These are phyloP conservation scores for Bactericera cockerelli DNA, from an alignment of 1,140 invertebrate genomes.

Conservation along the genomic window DNA sequence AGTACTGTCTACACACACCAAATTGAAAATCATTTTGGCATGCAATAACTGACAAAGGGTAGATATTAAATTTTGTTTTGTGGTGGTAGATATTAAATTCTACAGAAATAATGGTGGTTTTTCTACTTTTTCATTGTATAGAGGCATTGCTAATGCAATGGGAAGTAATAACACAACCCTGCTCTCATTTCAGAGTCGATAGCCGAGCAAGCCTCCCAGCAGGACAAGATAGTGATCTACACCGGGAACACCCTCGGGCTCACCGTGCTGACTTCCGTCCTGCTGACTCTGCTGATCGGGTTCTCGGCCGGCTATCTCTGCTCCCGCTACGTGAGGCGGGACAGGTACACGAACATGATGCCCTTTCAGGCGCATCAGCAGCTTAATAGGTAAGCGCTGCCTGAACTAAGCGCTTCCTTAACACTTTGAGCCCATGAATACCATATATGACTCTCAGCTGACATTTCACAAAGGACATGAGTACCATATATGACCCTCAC, in stretches of 20 bases:
- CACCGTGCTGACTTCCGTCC: slow-evolving; percentile 56
- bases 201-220: slow-evolving; percentile 20
- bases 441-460: too few species aligned
- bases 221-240: slow-evolving; percentile 47
- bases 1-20: too few species aligned
- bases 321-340: slow-evolving; percentile 54
- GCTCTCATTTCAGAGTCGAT: background rate
- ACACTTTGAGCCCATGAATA: slow-evolving; percentile 7
- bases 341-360: slow-evolving; percentile 47
- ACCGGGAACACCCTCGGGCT: slow-evolving; percentile 62
- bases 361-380: slow-evolving; percentile 52
- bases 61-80: too few species aligned
- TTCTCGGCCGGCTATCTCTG: slow-evolving; percentile 70
- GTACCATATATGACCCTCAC: too few species aligned
- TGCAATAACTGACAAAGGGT: too few species aligned
- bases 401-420: background rate
- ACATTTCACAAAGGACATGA: too few species aligned
- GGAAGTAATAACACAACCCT: too few species aligned
- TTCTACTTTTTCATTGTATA: too few species aligned
- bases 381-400: slow-evolving; percentile 35
- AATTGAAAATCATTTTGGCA: too few species aligned
- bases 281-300: slow-evolving; percentile 61
- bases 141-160: too few species aligned
- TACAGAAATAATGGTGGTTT: too few species aligned
- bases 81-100: too few species aligned